Conservation (phyloP, 1,140 invertebrate species). For the Hyphantria cunea region DNA sequence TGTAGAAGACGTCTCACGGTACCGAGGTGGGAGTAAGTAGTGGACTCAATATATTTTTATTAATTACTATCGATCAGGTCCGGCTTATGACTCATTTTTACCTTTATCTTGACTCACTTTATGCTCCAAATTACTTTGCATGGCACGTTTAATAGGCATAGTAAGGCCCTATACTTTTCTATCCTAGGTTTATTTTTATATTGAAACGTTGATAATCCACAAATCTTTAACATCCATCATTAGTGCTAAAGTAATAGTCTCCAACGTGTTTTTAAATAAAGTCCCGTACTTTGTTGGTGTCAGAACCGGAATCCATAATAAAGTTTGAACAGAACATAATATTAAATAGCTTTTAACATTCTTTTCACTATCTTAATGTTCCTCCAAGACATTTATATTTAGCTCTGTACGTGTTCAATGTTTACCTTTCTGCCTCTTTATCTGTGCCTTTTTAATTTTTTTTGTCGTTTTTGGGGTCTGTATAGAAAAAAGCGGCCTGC, state of each 20-base stretch:
- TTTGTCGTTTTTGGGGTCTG: conserved; percentile 54
- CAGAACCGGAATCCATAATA: conserved; percentile 51
- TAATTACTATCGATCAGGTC: too few relatives aligned
- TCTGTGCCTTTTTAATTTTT: conserved; percentile 55
- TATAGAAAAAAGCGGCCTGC: conserved; percentile 17
- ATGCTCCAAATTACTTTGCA: too few relatives aligned
- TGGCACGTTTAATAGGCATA: too few relatives aligned
- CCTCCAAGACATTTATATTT: conserved; percentile 78
- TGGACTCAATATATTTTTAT: too few relatives aligned
- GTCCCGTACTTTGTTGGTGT: conserved; percentile 37
- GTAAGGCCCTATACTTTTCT: too few relatives aligned
- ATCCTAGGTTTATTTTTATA: too few relatives aligned
- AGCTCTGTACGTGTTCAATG: conserved; percentile 73
- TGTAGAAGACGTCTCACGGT: conserved; percentile 44
- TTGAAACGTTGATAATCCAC: too few relatives aligned
- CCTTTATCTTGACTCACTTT: too few relatives aligned
- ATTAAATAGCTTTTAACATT: conserved; percentile 82
- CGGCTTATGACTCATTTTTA: too few relatives aligned
- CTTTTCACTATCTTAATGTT: conserved; percentile 70
- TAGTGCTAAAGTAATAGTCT: too few relatives aligned
- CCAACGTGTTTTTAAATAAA: too few relatives aligned
- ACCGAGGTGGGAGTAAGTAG: conserved; percentile 9
- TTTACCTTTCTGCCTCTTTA: conserved; percentile 74
- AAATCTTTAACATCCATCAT: too few relatives aligned
- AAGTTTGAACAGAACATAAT: conserved; percentile 78